Percentiles rank a stretch among this genome's conserved stretches.
phyloP scores from a whole-genome alignment of 2,113 vertebrate species.

The Etheostoma cragini region DNA sequence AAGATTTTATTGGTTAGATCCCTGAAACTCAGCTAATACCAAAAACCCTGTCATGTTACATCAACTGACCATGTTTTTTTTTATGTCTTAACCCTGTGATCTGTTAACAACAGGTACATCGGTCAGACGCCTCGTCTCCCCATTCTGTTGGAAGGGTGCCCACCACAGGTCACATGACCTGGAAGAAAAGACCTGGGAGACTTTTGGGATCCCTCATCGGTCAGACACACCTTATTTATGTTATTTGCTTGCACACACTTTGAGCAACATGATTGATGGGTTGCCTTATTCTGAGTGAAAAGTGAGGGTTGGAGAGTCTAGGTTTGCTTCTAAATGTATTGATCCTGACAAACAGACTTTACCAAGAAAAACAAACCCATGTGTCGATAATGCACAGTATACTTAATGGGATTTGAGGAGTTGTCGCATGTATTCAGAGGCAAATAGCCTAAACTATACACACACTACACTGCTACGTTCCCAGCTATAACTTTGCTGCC shows the following conservation, averaged over 20 bases:
- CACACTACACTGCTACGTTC: too few relatives aligned
- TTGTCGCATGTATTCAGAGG: too few relatives aligned
- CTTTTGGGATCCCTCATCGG: constrained; percentile 82
- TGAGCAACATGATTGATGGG: constrained; percentile 19
- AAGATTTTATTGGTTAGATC: not conserved
- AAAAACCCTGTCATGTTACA: not conserved
- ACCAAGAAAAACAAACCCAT: not conserved
- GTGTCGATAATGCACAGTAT: not conserved
- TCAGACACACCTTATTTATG: constrained; percentile 56
- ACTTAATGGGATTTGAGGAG: not conserved
- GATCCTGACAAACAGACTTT: not conserved
- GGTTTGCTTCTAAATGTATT: constrained; percentile 10
- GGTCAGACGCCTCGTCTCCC: constrained; percentile 43
- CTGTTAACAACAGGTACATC: constrained; percentile 41
- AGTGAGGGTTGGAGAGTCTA: not conserved
- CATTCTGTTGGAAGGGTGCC: constrained; percentile 75
- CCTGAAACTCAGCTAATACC: not conserved
- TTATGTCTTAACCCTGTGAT: constrained; percentile 4
- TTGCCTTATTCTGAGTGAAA: constrained; percentile 7
- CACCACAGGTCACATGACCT: constrained; percentile 86
- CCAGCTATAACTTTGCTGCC: too few relatives aligned
- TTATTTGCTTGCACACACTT: constrained; percentile 1
- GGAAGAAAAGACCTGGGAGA: constrained; percentile 83
- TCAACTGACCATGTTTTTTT: not conserved
- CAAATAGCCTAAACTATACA: too few relatives aligned